These are phyloP conservation scores for Coregonus ussuriensis DNA, from an alignment of 2,797 vertebrate species.

Conservation along the genomic window DNA sequence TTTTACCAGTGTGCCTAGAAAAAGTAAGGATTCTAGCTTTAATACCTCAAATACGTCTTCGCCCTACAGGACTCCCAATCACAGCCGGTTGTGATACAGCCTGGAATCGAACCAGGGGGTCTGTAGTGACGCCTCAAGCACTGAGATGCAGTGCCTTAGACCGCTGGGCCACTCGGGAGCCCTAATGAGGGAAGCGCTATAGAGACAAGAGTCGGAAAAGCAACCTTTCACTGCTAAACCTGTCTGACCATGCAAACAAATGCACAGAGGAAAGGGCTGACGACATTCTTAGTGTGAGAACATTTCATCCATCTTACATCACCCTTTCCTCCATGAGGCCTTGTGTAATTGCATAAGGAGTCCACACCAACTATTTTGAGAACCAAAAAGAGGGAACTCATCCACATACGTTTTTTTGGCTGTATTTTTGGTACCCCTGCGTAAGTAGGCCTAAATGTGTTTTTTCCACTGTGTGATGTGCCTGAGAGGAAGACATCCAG, in stretches of 20 bases:
- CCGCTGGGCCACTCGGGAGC: too few species aligned
- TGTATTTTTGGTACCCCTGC: slow-evolving; percentile 59
- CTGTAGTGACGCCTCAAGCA: too few species aligned
- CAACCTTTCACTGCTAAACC: slow-evolving; percentile 41
- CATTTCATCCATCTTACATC: slow-evolving; percentile 73
- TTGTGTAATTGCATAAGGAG: slow-evolving; percentile 62
- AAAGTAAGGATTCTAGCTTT: too few species aligned
- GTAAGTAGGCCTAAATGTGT: slow-evolving; percentile 42
- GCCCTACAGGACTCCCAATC: too few species aligned
- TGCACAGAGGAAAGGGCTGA: slow-evolving; percentile 55
- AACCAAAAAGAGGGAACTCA: slow-evolving; percentile 61
- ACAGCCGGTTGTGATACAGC: too few species aligned
- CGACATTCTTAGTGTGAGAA: slow-evolving; percentile 62
- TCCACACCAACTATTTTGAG: slow-evolving; percentile 56
- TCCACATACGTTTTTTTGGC: slow-evolving; percentile 51
- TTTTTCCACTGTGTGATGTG: slow-evolving; percentile 60
- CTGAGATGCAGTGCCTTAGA: too few species aligned
- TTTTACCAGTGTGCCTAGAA: too few species aligned
- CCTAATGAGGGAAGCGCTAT: too few species aligned
- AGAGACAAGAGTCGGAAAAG: not conserved
- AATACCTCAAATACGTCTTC: not conserved
- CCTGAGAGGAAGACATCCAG: slow-evolving; percentile 49
- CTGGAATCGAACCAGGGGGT: too few species aligned
- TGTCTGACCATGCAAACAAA: slow-evolving; percentile 31
- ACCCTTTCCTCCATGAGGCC: slow-evolving; percentile 65